phyloP scores from a whole-genome alignment of 2,113 vertebrate species.

The Empidonax alnorum region DNA sequence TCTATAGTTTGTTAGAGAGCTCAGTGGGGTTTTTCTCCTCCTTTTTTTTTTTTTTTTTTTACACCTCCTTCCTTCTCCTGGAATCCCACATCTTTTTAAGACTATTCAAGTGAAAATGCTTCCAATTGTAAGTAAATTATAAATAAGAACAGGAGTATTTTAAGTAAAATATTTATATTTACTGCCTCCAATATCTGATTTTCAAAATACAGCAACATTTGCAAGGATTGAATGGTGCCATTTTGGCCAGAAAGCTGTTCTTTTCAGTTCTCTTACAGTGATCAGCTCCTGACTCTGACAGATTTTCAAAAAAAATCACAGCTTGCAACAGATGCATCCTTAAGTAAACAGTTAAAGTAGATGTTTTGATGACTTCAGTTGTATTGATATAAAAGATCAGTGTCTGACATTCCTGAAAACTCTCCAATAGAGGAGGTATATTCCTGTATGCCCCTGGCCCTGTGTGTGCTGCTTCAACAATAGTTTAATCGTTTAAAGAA shows the following conservation, averaged over 20 bases:
- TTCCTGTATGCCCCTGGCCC: neutral
- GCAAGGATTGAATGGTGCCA: neutral
- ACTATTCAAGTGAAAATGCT: neutral
- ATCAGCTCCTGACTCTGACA: constrained; percentile 26
- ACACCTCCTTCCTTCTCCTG: neutral
- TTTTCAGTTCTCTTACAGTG: neutral
- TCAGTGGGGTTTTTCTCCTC: neutral
- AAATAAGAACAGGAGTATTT: neutral
- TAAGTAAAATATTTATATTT: constrained; percentile 50
- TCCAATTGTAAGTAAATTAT: neutral
- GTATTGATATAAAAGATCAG: constrained; percentile 15
- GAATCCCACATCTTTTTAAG: neutral
- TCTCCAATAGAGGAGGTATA: neutral
- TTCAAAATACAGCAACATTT: constrained; percentile 5
- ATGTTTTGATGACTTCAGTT: constrained; percentile 44
- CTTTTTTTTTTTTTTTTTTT: neutral
- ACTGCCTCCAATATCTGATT: constrained; percentile 3
- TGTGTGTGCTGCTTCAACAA: neutral
- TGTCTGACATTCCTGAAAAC: constrained; percentile 16
- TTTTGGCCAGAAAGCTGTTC: constrained; percentile 25
- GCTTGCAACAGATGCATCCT: constrained; percentile 34
- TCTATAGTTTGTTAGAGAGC: neutral
- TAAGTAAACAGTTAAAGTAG: constrained; percentile 56
- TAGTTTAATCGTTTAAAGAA: neutral
- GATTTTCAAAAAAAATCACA: constrained; percentile 17